A percentile compares a stretch with the other conserved stretches of the same genome.
These are phyloP conservation scores for Hypomecis punctinalis DNA, from an alignment of 2,888 invertebrate genomes.

Conservation along the genomic window DNA sequence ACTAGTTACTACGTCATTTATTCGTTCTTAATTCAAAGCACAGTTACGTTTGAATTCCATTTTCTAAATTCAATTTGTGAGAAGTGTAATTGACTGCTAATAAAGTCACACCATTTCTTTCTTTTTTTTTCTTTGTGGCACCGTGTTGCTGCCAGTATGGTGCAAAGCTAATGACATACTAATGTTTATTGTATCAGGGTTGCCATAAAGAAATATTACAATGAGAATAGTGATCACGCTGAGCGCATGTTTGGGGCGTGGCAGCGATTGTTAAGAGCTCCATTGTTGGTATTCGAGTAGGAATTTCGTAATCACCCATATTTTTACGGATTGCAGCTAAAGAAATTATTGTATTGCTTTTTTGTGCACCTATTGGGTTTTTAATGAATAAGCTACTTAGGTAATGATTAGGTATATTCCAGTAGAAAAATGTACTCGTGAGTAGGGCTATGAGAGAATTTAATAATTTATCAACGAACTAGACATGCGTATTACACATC, in stretches of 20 bases:
- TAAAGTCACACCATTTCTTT: constrained; percentile 49
- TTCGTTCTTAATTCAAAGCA: constrained; percentile 31
- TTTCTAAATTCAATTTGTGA: constrained; percentile 36
- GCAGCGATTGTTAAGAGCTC: constrained; percentile 67
- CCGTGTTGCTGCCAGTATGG: constrained; percentile 69
- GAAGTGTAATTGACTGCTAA: constrained; percentile 45
- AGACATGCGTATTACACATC: no score
- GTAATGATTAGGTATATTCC: background rate
- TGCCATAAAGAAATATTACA: constrained; percentile 78
- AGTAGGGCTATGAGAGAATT: no score
- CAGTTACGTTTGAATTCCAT: constrained; percentile 32
- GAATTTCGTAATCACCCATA: constrained; percentile 74
- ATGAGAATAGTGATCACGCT: constrained; percentile 79
- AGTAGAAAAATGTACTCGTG: no score
- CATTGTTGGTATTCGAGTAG: constrained; percentile 74
- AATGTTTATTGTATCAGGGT: constrained; percentile 83
- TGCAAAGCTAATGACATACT: constrained; percentile 79
- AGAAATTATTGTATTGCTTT: constrained; percentile 28
- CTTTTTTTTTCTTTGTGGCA: constrained; percentile 49
- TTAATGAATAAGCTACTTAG: background rate
- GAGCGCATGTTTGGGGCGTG: constrained; percentile 83
- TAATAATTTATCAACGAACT: no score
- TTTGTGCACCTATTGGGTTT: background rate
- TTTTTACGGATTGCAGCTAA: constrained; percentile 51
- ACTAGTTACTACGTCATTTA: constrained; percentile 22